phyloP scores from a whole-genome alignment of 2,113 vertebrate species.

The Poicephalus gulielmi region DNA sequence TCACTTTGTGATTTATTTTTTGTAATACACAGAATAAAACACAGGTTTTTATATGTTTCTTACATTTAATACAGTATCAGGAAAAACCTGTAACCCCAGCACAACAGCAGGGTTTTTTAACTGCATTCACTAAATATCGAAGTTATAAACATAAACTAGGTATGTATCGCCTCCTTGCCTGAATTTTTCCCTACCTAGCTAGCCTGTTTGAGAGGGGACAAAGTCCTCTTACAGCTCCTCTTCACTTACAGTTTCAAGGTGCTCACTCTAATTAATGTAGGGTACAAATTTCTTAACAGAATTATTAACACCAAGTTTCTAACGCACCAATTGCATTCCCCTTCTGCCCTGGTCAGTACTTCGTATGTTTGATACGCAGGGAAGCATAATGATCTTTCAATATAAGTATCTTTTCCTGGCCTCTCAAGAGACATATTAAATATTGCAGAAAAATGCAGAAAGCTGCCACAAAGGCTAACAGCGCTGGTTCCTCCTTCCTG shows the following conservation, averaged over 20 bases:
- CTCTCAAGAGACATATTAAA: background rate
- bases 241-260: background rate
- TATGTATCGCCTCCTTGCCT: background rate
- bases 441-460: background rate
- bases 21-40: background rate
- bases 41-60: background rate
- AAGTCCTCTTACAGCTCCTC: background rate
- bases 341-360: background rate
- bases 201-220: background rate
- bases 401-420: background rate
- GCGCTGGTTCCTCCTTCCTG: background rate
- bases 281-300: background rate
- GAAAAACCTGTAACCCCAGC: background rate
- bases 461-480: background rate
- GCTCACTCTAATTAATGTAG: background rate
- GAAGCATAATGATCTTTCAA: background rate
- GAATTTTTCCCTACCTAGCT: background rate
- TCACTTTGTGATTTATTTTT: background rate
- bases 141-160: background rate
- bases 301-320: background rate
- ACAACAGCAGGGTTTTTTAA: background rate
- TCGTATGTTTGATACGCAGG: rapidly evolving
- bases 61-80: background rate
- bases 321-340: background rate
- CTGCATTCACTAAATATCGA: background rate